A percentile compares a stretch with the other conserved stretches of the same genome.
phyloP scores from a whole-genome alignment of 2,888 invertebrate genomes.

The Stenurella melanura region DNA sequence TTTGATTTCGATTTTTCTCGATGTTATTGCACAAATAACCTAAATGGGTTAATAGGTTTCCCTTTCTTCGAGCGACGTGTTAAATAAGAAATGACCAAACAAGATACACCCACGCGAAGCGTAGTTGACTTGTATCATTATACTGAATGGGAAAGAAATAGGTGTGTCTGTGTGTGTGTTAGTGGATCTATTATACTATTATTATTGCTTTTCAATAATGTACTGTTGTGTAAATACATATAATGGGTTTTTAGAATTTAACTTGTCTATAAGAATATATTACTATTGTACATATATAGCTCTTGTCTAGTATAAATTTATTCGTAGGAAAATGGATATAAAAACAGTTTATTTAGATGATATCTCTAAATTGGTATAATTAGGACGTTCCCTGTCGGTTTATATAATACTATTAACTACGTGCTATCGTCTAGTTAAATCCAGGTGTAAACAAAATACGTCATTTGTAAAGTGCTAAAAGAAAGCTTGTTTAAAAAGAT shows the following conservation, averaged over 20 bases:
- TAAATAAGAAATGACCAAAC: constrained; percentile 13
- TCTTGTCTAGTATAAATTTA: constrained; percentile 1
- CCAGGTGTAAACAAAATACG: background rate
- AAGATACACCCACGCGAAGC: constrained; percentile 18
- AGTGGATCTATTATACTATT: constrained; percentile 3
- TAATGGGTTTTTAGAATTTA: constrained; percentile 4
- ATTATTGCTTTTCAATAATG: background rate
- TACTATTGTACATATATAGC: background rate
- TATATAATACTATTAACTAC: background rate
- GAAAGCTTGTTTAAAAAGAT: too few relatives aligned
- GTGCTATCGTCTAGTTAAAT: background rate
- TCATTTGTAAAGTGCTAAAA: background rate
- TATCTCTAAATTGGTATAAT: constrained; percentile 3
- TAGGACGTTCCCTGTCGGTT: background rate
- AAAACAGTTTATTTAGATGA: constrained; percentile 1
- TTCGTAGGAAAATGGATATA: background rate
- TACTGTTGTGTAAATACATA: background rate
- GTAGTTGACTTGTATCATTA: constrained; percentile 1
- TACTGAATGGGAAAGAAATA: constrained; percentile 21
- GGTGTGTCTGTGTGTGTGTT: constrained; percentile 1
- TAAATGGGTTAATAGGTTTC: constrained; percentile 19
- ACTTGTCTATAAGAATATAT: background rate
- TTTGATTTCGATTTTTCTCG: background rate
- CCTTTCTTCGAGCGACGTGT: background rate
- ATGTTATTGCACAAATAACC: background rate